Conservation (phyloP, 2,797 vertebrate species). For the Megaceryle alcyon region DNA sequence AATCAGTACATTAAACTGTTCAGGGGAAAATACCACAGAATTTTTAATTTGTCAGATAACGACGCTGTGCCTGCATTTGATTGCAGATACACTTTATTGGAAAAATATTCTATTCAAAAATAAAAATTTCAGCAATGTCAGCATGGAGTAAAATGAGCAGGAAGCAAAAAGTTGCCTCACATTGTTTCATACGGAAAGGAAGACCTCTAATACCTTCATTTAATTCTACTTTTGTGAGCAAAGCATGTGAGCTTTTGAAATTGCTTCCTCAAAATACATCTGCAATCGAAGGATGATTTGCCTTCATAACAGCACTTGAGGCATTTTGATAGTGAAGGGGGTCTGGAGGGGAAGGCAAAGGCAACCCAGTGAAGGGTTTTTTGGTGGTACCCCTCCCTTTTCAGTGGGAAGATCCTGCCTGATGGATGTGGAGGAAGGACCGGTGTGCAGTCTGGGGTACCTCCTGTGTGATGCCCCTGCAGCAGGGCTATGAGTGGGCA, state of each 20-base stretch:
- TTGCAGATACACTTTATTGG: not conserved
- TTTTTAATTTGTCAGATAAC: constrained; percentile 12
- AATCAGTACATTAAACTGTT: constrained; percentile 1
- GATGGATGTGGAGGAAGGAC: not conserved
- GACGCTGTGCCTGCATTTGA: not conserved
- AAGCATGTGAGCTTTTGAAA: not conserved
- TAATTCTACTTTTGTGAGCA: not conserved
- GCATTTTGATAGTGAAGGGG: not conserved
- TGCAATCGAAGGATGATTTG: not conserved
- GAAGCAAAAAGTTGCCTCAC: not conserved
- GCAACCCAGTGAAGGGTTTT: not conserved
- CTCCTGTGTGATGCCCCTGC: accelerated
- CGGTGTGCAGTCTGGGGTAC: not conserved
- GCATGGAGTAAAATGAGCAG: not conserved
- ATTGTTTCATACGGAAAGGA: not conserved
- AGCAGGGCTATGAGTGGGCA: not conserved
- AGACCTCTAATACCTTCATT: not conserved
- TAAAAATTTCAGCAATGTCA: not conserved
- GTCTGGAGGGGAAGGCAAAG: not conserved
- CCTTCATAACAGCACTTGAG: accelerated
- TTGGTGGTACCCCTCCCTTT: not conserved
- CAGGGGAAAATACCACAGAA: not conserved
- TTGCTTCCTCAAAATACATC: accelerated
- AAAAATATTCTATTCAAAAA: constrained; percentile 17
- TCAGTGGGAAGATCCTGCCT: not conserved